Evolutionary conservation across 2,888 invertebrate genomes (phyloP).

Genomic region (Andrena bicolor): DNA sequence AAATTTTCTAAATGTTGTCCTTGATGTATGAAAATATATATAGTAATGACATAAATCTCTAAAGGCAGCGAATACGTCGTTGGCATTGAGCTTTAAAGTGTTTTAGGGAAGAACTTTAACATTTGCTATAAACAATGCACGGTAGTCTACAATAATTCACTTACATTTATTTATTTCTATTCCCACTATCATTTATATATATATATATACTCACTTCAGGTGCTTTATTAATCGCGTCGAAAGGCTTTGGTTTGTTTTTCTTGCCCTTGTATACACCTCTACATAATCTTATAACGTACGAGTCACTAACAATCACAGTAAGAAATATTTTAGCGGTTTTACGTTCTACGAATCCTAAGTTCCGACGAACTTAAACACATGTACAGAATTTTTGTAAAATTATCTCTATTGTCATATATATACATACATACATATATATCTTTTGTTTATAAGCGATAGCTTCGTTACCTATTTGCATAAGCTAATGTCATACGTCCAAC

Average conservation of each 20-base stretch:
- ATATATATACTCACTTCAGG: constrained; percentile 38
- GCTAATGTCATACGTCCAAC: constrained; percentile 47
- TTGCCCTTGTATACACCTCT: constrained; percentile 46
- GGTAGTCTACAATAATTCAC: constrained; percentile 32
- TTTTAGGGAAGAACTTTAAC: constrained; percentile 35
- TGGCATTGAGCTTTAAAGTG: constrained; percentile 35
- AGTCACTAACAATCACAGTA: constrained; percentile 31
- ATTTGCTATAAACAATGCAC: constrained; percentile 36
- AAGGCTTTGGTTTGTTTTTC: constrained; percentile 50
- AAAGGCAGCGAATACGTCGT: constrained; percentile 43
- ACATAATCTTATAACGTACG: constrained; percentile 26
- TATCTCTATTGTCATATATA: constrained; percentile 10
- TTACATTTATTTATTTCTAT: constrained; percentile 55
- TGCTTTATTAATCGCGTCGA: constrained; percentile 35
- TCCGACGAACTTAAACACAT: constrained; percentile 33
- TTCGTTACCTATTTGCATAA: constrained; percentile 31
- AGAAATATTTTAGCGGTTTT: constrained; percentile 29
- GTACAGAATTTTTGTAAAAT: constrained; percentile 54
- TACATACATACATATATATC: constrained; percentile 27
- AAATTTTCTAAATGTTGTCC: constrained; percentile 56
- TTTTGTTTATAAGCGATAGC: constrained; percentile 39
- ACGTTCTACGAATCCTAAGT: constrained; percentile 18
- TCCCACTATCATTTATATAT: constrained; percentile 29
- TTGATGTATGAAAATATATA: constrained; percentile 58
- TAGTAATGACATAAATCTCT: constrained; percentile 43